These are phyloP conservation scores for Sinelater perroti DNA, from an alignment of 2,888 invertebrate species.

Conservation along the genomic window DNA sequence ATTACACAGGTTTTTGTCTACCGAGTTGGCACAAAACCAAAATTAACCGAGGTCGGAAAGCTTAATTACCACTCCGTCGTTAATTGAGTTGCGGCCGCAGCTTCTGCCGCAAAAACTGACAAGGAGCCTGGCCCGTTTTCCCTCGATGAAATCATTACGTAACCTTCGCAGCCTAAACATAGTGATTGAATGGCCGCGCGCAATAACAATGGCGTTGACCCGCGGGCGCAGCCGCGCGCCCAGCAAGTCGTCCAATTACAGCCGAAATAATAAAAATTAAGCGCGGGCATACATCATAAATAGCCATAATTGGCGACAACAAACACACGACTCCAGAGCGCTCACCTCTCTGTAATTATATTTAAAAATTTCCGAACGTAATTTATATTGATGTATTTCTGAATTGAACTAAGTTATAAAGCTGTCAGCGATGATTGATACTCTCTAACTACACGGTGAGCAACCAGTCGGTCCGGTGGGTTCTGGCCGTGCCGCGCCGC, in stretches of 20 bases:
- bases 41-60: too few relatives aligned
- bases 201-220: constrained; percentile 22
- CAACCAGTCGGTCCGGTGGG: constrained; percentile 31
- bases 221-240: constrained; percentile 18
- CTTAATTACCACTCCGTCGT: too few relatives aligned
- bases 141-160: constrained; percentile 4
- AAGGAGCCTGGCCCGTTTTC: too few relatives aligned
- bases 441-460: constrained; percentile 51
- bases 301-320: constrained; percentile 50
- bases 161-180: constrained; percentile 3
- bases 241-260: constrained; percentile 29
- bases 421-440: constrained; percentile 57
- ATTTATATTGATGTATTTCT: constrained; percentile 55
- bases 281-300: constrained; percentile 44
- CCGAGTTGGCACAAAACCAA: too few relatives aligned
- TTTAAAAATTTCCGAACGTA: constrained; percentile 54
- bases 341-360: constrained; percentile 52
- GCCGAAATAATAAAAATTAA: constrained; percentile 29
- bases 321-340: constrained; percentile 49
- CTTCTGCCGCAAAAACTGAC: too few relatives aligned
- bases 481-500: constrained; percentile 21
- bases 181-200: constrained; percentile 18
- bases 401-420: constrained; percentile 55
- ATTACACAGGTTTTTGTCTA: too few relatives aligned
- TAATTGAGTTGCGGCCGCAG: too few relatives aligned